phyloP scores from a whole-genome alignment of 2,888 invertebrate genomes.

The Marronus borbonicus region DNA sequence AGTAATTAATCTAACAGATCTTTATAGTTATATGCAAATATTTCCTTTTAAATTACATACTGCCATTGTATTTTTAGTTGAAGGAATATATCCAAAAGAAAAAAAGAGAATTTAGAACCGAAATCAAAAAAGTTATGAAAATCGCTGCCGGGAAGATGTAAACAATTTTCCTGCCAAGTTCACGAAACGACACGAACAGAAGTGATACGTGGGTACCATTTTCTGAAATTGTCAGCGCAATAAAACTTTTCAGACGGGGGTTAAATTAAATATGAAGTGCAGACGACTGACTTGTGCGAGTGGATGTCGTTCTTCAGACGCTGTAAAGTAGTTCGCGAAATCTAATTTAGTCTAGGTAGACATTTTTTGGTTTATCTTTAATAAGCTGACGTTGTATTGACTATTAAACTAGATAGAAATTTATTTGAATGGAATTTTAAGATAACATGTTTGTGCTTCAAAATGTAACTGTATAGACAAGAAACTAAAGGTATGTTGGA shows the following conservation, averaged over 20 bases:
- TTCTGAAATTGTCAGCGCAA: conserved; percentile 38
- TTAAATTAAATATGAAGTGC: conserved; percentile 34
- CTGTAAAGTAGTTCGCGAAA: background rate
- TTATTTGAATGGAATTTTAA: too few species aligned
- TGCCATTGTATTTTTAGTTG: too few species aligned
- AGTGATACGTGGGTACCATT: conserved; percentile 29
- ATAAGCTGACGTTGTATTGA: background rate
- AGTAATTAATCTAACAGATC: too few species aligned
- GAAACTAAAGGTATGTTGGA: too few species aligned
- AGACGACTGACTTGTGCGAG: background rate
- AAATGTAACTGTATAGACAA: too few species aligned
- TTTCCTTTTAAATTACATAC: too few species aligned
- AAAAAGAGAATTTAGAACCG: background rate
- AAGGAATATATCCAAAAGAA: too few species aligned
- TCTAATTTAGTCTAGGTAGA: background rate
- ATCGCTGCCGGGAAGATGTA: conserved; percentile 19
- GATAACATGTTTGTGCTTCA: too few species aligned
- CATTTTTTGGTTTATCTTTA: background rate
- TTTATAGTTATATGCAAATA: too few species aligned
- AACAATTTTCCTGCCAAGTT: conserved; percentile 30
- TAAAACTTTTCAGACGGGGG: conserved; percentile 35
- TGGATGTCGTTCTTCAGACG: conserved; percentile 5
- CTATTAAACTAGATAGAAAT: too few species aligned
- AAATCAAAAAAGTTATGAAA: conserved; percentile 18
- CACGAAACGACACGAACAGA: conserved; percentile 5